phyloP scores from a whole-genome alignment of 2,797 vertebrate genomes.

The Pangasius djambal region DNA sequence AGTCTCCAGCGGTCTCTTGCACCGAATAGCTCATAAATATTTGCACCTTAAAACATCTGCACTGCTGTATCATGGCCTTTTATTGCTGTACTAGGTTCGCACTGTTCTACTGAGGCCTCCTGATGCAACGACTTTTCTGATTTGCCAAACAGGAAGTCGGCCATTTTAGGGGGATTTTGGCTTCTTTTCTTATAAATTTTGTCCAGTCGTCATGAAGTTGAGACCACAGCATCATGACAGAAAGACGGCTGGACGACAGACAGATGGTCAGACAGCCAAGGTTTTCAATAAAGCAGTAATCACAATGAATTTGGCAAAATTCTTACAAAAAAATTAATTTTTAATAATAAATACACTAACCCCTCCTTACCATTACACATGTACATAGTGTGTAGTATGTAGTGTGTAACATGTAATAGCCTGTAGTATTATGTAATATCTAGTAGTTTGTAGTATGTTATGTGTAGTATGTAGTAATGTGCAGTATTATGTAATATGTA shows the following conservation, averaged over 20 bases:
- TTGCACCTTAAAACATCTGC: background rate
- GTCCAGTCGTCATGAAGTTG: too few species aligned
- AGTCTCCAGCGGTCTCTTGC: background rate
- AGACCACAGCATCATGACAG: background rate
- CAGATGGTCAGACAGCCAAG: too few species aligned
- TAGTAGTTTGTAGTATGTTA: background rate
- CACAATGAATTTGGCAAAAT: too few species aligned
- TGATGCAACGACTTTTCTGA: background rate
- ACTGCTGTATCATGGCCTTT: background rate
- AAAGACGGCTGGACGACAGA: background rate
- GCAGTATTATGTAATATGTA: background rate
- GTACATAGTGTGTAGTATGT: background rate
- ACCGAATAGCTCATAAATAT: background rate
- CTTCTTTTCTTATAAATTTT: background rate
- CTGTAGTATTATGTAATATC: background rate
- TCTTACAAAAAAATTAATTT: too few species aligned
- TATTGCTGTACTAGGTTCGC: background rate
- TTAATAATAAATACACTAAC: background rate
- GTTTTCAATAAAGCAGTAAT: too few species aligned
- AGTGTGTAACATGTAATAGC: too few species aligned
- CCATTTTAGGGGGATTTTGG: background rate
- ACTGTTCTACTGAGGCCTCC: background rate
- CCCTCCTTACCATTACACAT: background rate
- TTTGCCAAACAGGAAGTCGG: background rate
- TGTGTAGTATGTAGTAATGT: background rate